A percentile compares a stretch with the other conserved stretches of the same genome.
Evolutionary conservation across 2,113 vertebrate species (phyloP).

Genomic region (Canis aureus): DNA sequence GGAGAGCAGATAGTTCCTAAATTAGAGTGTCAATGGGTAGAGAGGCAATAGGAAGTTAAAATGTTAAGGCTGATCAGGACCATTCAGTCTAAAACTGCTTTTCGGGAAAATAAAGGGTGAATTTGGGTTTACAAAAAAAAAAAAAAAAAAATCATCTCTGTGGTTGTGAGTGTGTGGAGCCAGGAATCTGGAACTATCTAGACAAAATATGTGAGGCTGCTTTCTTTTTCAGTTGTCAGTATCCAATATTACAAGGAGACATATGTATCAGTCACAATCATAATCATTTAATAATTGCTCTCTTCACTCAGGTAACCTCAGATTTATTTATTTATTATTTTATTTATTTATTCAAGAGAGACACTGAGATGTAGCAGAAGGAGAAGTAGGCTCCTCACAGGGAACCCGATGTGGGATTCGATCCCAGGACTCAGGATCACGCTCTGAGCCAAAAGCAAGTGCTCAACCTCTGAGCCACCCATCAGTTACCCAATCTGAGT

Average conservation of each 20-base stretch:
- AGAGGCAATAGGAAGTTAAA: background rate
- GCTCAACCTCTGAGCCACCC: no score
- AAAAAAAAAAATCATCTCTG: background rate
- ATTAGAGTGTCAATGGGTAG: background rate
- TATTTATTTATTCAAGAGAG: no score
- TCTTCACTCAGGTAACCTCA: background rate
- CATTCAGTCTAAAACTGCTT: background rate
- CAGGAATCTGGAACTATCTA: background rate
- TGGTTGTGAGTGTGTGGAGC: background rate
- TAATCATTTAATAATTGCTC: conserved; percentile 23
- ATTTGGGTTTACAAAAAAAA: background rate
- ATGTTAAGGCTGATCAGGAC: background rate
- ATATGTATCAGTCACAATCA: background rate
- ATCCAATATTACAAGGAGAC: background rate
- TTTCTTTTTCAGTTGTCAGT: background rate
- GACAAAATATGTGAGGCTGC: background rate
- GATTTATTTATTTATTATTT: background rate
- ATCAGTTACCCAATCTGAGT: background rate
- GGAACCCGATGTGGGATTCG: no score
- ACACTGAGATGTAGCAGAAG: no score
- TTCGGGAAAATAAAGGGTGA: background rate
- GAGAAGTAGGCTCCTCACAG: no score
- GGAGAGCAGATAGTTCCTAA: conserved; percentile 25
- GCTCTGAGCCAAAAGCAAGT: no score
- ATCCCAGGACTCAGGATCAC: no score